Percentiles rank a stretch among this genome's conserved stretches.
Evolutionary conservation across 2,113 vertebrate species (phyloP).

Genomic region (Cyphomyrus discorhynchus): DNA sequence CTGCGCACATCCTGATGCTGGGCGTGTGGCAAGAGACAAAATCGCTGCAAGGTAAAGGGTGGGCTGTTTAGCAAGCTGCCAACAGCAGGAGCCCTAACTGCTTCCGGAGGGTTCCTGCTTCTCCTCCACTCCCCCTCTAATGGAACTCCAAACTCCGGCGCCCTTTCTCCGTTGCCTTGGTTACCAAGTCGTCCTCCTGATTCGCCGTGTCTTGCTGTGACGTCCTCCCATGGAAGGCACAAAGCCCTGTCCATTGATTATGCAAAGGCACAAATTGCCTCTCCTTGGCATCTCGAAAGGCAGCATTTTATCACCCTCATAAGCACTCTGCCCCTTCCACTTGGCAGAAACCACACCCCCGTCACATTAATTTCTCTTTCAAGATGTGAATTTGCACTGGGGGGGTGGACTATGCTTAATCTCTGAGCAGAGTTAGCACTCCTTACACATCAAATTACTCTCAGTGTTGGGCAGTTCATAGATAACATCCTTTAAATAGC

Average conservation of each 20-base stretch:
- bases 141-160: neutral
- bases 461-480: slow-evolving; percentile 47
- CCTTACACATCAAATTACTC: slow-evolving; percentile 41
- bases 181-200: slow-evolving; percentile 16
- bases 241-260: slow-evolving; percentile 22
- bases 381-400: slow-evolving; percentile 1
- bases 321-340: neutral
- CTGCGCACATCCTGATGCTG: neutral
- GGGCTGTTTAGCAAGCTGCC: neutral
- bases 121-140: slow-evolving; percentile 9
- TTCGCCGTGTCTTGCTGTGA: slow-evolving; percentile 7
- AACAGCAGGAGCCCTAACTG: slow-evolving; percentile 10
- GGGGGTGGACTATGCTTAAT: neutral
- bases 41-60: neutral
- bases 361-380: neutral
- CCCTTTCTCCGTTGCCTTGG: slow-evolving; percentile 24
- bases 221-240: slow-evolving; percentile 13
- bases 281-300: neutral
- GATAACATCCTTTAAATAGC: neutral
- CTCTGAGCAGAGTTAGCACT: neutral
- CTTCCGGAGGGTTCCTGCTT: neutral
- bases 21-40: neutral
- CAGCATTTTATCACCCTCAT: neutral
- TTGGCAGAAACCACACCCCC: neutral
- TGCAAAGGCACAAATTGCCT: slow-evolving; percentile 15